A percentile compares a stretch with the other conserved stretches of the same genome.
Conservation (phyloP, 2,888 invertebrate species). For the Trichopoda pennipes region DNA sequence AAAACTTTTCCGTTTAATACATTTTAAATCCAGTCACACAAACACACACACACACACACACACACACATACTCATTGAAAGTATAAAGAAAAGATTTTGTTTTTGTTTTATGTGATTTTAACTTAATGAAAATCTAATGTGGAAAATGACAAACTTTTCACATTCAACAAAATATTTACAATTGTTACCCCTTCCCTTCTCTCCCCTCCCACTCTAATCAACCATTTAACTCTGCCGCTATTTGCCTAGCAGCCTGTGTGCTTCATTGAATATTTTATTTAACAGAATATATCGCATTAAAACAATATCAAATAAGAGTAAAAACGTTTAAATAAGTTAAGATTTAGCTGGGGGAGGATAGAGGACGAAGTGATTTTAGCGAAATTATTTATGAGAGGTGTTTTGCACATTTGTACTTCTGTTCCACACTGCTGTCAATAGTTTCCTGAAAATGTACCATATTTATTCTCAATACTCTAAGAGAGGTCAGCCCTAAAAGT, state of each 20-base stretch:
- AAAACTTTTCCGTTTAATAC: constrained; percentile 50
- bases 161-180: constrained; percentile 47
- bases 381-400: not conserved
- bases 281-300: not conserved
- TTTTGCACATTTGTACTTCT: no score
- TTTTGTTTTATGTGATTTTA: constrained; percentile 59
- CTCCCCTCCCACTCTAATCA: not conserved
- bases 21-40: not conserved
- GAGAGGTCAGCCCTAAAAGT: not conserved
- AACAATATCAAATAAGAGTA: constrained; percentile 46
- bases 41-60: constrained; percentile 4
- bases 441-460: constrained; percentile 44
- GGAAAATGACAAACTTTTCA: constrained; percentile 42
- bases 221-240: not conserved
- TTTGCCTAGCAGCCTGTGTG: not conserved
- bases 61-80: constrained; percentile 22
- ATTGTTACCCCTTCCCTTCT: constrained; percentile 1
- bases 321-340: constrained; percentile 64
- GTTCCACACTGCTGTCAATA: not conserved
- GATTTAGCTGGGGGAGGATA: not conserved
- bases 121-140: constrained; percentile 58
- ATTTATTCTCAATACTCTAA: constrained; percentile 28
- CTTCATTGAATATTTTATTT: constrained; percentile 43
- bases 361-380: not conserved
- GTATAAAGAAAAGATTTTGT: constrained; percentile 39